Base-by-base conservation (phyloP, 1,140 invertebrate genomes). In the Drosophila burlai region DNA sequence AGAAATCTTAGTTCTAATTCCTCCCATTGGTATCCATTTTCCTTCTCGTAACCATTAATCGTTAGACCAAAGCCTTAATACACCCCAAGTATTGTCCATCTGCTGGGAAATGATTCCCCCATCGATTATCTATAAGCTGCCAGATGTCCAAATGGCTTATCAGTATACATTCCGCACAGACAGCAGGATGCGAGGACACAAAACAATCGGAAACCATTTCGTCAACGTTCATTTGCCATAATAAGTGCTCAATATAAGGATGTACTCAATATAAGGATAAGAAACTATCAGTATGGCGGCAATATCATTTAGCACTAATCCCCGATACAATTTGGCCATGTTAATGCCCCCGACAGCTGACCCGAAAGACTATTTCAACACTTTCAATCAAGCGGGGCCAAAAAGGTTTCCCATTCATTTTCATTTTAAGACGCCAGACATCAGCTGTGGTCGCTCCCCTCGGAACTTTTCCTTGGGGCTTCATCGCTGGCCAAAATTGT, bases 361-460 rank as follows among this genome's bases (percentile, higher is more conserved):
- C 74, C 76, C 76, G 57, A 79, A 79, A 79, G 65, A 78, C 75
- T 52, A 59, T 57, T 78, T 79, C 75, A 79, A 79, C 76, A 79
- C 76, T 79, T 78, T 78, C 75, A 79, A 79, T 79, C 76, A 78
- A 79, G 66, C 55, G 60, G 54, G 75, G 43, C 54, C 60, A 71
- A 72, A 79, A 78, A 64, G 75, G 76, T 57, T 78, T 79, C 58
- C 69, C 75, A 78, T 79, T 79, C 76, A 79, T 79, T 79, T 79
- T 78, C 75, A 79, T 79, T 79, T 79, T 73, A 73, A 73, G 71
- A 73, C 55, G 63, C 55, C 66, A 79, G 76, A 73, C 66, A 60
- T 79, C 76, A 79, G 76, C 75, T 79, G 29, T 10, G 47, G 4
- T 21, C 21, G 45, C 40, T 76, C 42, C 54, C 54, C 59, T 73